Conservation (phyloP, 2,888 invertebrate species). For the Polydrusus cervinus region DNA sequence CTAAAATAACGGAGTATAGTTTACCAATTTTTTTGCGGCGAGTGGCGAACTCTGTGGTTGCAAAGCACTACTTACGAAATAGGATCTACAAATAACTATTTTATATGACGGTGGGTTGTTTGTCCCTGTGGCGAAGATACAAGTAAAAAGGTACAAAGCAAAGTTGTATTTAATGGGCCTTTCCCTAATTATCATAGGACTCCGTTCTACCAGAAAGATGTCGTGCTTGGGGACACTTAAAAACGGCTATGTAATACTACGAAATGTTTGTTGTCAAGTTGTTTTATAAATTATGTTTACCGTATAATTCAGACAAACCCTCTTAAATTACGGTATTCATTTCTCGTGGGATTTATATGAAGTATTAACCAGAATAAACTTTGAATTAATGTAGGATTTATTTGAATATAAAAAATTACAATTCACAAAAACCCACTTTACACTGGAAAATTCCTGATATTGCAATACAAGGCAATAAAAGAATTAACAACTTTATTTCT, state of each 20-base stretch:
- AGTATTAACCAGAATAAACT: background rate
- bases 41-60: no score
- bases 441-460: no score
- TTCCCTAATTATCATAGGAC: slow-evolving; percentile 25
- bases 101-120: background rate
- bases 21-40: no score
- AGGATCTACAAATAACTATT: no score
- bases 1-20: no score
- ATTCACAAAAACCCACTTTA: background rate
- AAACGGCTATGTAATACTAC: slow-evolving; percentile 38
- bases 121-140: background rate
- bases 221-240: slow-evolving; percentile 39
- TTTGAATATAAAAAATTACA: background rate
- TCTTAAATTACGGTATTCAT: slow-evolving; percentile 32
- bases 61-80: no score
- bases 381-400: slow-evolving; percentile 22
- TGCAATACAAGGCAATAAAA: no score
- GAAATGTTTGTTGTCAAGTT: slow-evolving; percentile 38
- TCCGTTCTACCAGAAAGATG: slow-evolving; percentile 26
- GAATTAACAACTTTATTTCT: no score
- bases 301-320: slow-evolving; percentile 33
- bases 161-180: slow-evolving; percentile 7
- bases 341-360: slow-evolving; percentile 19
- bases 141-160: background rate
- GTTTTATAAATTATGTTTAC: slow-evolving; percentile 43